Evolutionary conservation across 2,888 invertebrate species (phyloP), one percentile per base, ranked within the genome.

Genomic region (Agrilus mali): DNA sequence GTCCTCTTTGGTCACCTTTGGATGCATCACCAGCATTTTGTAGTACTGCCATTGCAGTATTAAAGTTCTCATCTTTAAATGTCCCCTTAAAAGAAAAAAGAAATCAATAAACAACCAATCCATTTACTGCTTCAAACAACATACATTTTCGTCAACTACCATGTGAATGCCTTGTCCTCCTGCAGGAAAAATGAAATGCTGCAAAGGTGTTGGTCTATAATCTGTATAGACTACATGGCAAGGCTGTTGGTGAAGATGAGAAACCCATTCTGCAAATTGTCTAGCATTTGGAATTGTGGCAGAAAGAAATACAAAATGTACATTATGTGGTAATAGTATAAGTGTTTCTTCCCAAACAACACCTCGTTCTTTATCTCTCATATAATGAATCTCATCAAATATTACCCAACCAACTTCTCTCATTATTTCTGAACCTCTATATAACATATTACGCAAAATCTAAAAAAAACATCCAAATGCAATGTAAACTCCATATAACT

Each of bases 291-390:
- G 98, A 55, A 99, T 98, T 0, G 98, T 99, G 10, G 98, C 98
- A 1, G 98, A 99, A 0, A 99, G 74, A 64, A 99, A 99, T 6
- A 99, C 98, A 65, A 94, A 96, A 63, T 94, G 94, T 0, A 98
- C 96, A 60, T 93, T 95, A 64, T 97, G 94, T 0, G 96, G 97
- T 33, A 99, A 69, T 31, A 99, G 73, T 59, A 99, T 99, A 32
- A 99, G 75, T 0, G 97, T 96, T 71, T 99, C 98, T 73, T 96
- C 95, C 98, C 98, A 99, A 1, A 99, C 97, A 7, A 98, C 97
- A 40, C 98, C 98, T 60, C 98, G 77, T 65, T 98, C 97, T 69
- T 96, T 96, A 64, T 99, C 96, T 57, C 98, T 79, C 98, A 99
- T 99, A 64, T 99, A 99, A 70, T 99, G 98, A 57, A 99, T 99